Evolutionary conservation across 2,797 vertebrate species (phyloP).

Genomic region (Scyliorhinus canicula): DNA sequence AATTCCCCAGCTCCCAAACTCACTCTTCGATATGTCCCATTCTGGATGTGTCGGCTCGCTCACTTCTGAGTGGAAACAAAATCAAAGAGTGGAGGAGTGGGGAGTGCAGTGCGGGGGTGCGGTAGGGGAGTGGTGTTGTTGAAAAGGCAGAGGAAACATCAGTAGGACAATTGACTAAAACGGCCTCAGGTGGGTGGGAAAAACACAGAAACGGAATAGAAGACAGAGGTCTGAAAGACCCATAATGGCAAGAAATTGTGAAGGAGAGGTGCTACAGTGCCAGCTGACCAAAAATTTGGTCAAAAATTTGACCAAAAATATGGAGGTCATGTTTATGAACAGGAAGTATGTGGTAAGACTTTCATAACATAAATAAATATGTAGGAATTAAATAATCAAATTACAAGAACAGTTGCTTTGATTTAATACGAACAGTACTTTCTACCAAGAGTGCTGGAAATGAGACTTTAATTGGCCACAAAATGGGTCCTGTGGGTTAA

Average conservation of each 20-base stretch:
- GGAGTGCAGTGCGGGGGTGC: too few relatives aligned
- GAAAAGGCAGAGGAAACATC: not conserved
- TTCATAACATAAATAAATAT: not conserved
- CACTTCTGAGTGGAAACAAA: not conserved
- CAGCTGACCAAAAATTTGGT: not conserved
- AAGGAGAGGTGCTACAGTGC: not conserved
- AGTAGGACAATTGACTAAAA: not conserved
- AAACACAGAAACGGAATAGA: not conserved
- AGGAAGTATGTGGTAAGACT: not conserved
- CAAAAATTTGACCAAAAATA: not conserved
- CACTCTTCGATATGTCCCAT: too few relatives aligned
- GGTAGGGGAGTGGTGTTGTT: too few relatives aligned
- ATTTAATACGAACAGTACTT: not conserved
- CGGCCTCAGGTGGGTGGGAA: not conserved
- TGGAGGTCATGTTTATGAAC: not conserved
- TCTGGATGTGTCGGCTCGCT: too few relatives aligned
- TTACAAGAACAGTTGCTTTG: not conserved
- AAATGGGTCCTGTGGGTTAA: not conserved
- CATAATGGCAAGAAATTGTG: not conserved
- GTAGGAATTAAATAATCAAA: not conserved
- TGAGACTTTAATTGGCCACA: not conserved
- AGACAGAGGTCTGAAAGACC: not conserved
- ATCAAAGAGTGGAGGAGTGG: not conserved
- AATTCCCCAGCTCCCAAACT: too few relatives aligned
- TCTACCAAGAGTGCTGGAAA: not conserved